Evolutionary conservation across 2,113 vertebrate genomes (phyloP).

Genomic region (Paraplagusia blochii): DNA sequence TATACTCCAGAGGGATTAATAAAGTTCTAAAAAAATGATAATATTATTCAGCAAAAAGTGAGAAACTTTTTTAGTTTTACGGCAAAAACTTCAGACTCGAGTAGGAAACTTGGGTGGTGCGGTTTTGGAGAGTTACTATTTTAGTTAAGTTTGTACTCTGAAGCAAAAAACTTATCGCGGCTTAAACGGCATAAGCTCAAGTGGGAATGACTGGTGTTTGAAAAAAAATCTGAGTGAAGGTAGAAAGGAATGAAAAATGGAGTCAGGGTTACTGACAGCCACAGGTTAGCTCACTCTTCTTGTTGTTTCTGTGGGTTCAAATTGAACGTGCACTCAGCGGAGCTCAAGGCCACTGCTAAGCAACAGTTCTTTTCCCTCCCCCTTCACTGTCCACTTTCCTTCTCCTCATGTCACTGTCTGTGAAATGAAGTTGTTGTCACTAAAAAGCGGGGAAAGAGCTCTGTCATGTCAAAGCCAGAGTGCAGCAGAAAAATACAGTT

Average conservation of each 20-base stretch:
- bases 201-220: conserved; percentile 1
- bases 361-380: no score
- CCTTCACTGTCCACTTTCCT: no score
- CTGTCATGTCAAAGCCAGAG: neutral
- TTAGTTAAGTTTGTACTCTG: conserved; percentile 10
- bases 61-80: no score
- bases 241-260: conserved; percentile 6
- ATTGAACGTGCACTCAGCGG: conserved; percentile 36
- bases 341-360: conserved; percentile 37
- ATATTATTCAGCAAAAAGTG: no score
- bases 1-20: no score
- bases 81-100: no score
- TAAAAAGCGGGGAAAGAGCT: no score
- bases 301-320: conserved; percentile 32
- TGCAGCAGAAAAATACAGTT: neutral
- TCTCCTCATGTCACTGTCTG: no score
- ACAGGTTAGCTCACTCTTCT: conserved; percentile 47
- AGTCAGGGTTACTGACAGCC: conserved; percentile 26
- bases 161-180: conserved; percentile 13
- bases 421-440: no score
- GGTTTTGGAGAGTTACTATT: conserved; percentile 1
- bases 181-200: conserved; percentile 6
- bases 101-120: neutral
- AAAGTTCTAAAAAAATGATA: no score
- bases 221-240: conserved; percentile 1